Evolutionary conservation across 2,888 invertebrate genomes (phyloP).

Genomic region (Oscheius sp.): DNA sequence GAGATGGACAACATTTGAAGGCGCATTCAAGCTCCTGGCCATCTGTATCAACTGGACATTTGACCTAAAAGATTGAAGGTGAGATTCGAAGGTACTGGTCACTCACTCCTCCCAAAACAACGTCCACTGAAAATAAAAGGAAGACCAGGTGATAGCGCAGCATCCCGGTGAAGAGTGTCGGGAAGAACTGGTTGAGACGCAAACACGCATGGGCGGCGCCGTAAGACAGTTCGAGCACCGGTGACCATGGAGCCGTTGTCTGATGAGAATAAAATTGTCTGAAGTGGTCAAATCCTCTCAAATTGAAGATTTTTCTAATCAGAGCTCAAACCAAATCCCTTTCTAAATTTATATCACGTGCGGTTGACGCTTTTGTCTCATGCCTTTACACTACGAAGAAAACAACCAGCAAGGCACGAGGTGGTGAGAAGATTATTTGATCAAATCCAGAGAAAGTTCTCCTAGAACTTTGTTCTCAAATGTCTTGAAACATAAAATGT

Average conservation of each 20-base stretch:
- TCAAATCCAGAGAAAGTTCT: too few relatives aligned
- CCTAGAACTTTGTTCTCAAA: too few relatives aligned
- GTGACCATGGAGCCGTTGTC: too few relatives aligned
- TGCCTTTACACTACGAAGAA: too few relatives aligned
- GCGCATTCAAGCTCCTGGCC: conserved; percentile 56
- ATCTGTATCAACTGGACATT: conserved; percentile 51
- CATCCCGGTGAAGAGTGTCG: conserved; percentile 25
- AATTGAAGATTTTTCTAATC: too few relatives aligned
- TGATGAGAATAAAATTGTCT: too few relatives aligned
- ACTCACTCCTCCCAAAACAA: conserved; percentile 12
- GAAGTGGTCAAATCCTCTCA: too few relatives aligned
- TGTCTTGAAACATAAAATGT: background rate
- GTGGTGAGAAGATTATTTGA: too few relatives aligned
- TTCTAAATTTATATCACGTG: too few relatives aligned
- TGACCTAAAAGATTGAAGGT: conserved; percentile 21
- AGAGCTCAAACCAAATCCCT: too few relatives aligned
- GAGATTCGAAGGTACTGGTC: background rate
- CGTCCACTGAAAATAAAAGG: conserved; percentile 10
- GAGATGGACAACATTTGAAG: conserved; percentile 59
- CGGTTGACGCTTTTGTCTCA: too few relatives aligned
- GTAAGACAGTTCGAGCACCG: conserved; percentile 26
- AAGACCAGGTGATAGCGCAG: conserved; percentile 30
- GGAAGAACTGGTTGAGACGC: conserved; percentile 30
- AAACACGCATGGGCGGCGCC: conserved; percentile 26
- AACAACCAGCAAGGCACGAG: too few relatives aligned